Evolutionary conservation across 2,797 vertebrate species (phyloP).

Genomic region (Furcifer pardalis): DNA sequence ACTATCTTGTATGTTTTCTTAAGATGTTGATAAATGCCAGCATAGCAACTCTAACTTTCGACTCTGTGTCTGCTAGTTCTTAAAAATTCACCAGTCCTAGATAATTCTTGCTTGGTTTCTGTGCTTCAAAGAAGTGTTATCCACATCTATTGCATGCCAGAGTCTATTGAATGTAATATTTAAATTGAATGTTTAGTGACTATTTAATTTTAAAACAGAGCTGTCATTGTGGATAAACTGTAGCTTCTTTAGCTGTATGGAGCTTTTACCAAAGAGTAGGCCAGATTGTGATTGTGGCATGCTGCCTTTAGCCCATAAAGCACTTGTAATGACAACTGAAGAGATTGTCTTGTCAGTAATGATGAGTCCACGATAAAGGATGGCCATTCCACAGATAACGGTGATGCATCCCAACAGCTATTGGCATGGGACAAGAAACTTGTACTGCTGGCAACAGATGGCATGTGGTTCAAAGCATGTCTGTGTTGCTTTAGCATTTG

Average conservation of each 20-base stretch:
- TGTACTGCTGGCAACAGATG: neutral
- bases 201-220: slow-evolving; percentile 2
- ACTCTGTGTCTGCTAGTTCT: neutral
- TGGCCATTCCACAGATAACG: neutral
- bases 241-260: neutral
- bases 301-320: neutral
- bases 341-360: neutral
- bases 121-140: slow-evolving; percentile 9
- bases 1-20: neutral
- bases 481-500: neutral
- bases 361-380: neutral
- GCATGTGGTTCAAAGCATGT: neutral
- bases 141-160: neutral
- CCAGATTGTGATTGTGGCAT: neutral
- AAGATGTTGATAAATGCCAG: neutral
- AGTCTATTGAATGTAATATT: slow-evolving; percentile 12
- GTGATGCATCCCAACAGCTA: neutral
- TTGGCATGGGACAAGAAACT: neutral
- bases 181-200: neutral
- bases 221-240: neutral
- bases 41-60: neutral
- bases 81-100: slow-evolving; percentile 8
- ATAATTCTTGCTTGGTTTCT: neutral
- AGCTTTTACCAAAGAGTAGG: neutral
- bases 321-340: neutral